Evolutionary conservation across 1,140 invertebrate genomes (phyloP).

Genomic region (Druon quercuslanigerum): DNA sequence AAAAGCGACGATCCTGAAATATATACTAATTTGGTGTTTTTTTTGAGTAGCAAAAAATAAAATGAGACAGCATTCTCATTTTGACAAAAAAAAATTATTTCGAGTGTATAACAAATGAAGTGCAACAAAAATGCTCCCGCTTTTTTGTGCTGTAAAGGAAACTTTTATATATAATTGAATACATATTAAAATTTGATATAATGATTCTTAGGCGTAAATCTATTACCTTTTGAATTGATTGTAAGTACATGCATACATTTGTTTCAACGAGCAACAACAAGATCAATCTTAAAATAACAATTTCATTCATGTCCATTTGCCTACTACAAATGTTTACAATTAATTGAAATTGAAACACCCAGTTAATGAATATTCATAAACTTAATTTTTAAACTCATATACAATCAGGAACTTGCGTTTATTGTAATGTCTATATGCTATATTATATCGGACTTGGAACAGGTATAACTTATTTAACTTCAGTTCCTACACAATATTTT

Average conservation of each 20-base stretch:
- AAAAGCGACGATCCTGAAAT: no score
- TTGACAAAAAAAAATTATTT: no score
- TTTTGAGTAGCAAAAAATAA: no score
- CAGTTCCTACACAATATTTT: conserved; percentile 18
- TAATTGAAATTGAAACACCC: neutral
- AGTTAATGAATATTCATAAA: conserved; percentile 14
- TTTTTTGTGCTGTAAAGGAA: no score
- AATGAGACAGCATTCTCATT: no score
- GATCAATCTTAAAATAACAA: neutral
- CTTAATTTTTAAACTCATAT: conserved; percentile 12
- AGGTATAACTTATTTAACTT: conserved; percentile 5
- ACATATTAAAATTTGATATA: no score
- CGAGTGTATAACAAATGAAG: no score
- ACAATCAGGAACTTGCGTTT: neutral
- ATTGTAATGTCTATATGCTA: conserved; percentile 7
- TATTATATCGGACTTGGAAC: neutral
- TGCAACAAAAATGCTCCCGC: no score
- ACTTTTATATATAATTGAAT: no score
- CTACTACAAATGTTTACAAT: conserved; percentile 7
- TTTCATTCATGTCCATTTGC: neutral
- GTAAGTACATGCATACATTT: neutral
- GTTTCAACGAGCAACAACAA: neutral
- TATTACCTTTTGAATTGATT: no score
- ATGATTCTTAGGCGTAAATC: no score
- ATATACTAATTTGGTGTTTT: no score